These are phyloP conservation scores for Schlechtendalia chinensis DNA, from an alignment of 1,140 invertebrate genomes.

Conservation along the genomic window DNA sequence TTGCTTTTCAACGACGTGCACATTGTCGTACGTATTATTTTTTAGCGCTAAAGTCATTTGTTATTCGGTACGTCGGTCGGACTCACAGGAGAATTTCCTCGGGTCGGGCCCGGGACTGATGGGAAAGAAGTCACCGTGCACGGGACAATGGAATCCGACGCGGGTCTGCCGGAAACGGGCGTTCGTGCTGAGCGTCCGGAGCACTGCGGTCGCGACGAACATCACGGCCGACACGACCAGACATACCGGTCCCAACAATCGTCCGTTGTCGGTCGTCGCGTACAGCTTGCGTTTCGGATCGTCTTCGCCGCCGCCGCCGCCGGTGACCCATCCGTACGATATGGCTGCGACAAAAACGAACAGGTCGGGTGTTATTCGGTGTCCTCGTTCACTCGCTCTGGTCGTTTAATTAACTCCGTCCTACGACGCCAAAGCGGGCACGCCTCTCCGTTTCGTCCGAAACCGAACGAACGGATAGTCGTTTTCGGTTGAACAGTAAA, in stretches of 20 bases:
- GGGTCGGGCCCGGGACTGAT: slow-evolving; percentile 45
- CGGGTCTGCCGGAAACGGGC: slow-evolving; percentile 66
- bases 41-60: no score
- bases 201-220: slow-evolving; percentile 62
- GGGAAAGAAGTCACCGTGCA: slow-evolving; percentile 76
- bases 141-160: slow-evolving; percentile 72
- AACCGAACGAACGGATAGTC: no score
- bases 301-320: slow-evolving; percentile 67
- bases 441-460: no score
- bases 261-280: slow-evolving; percentile 68
- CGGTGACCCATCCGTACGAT: slow-evolving; percentile 70
- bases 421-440: no score
- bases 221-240: slow-evolving; percentile 70
- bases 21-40: no score
- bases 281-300: slow-evolving; percentile 68
- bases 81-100: slow-evolving; percentile 49
- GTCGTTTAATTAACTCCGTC: no score
- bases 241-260: slow-evolving; percentile 70
- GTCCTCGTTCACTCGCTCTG: no score
- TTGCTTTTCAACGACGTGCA: no score
- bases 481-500: no score
- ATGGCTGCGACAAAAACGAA: slow-evolving; percentile 63
- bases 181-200: slow-evolving; percentile 66
- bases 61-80: no score
- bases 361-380: no score